A percentile compares a stretch with the other conserved stretches of the same genome.
Conservation (phyloP, 2,113 vertebrate genomes). For the Empidonax alnorum region DNA sequence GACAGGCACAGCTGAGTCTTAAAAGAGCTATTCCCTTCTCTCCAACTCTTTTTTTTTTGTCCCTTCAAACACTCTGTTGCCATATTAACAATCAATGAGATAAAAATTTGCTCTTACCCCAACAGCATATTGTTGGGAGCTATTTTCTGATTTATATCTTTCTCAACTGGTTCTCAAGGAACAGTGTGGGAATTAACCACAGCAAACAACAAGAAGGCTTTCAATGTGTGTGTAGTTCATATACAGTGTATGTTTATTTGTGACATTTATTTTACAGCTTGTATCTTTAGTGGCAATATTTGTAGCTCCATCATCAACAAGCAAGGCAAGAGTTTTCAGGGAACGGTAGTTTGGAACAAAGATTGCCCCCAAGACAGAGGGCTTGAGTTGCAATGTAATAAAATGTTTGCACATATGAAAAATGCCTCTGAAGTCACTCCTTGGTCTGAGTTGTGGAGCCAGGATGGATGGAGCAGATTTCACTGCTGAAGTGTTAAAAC, state of each 20-base stretch:
- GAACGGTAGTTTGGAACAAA: neutral
- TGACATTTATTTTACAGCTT: neutral
- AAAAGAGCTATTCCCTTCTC: conserved; percentile 55
- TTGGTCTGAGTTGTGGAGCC: neutral
- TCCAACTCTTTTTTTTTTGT: neutral
- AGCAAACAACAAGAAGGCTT: neutral
- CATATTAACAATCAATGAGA: conserved; percentile 48
- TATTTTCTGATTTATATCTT: conserved; percentile 30
- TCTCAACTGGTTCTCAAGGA: neutral
- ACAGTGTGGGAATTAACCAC: neutral
- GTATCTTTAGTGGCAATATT: neutral
- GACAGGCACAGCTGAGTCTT: conserved; percentile 60
- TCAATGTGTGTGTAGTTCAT: neutral
- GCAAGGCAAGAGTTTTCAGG: neutral
- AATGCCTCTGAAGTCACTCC: neutral
- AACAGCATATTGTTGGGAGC: neutral
- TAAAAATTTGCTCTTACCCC: conserved; percentile 45
- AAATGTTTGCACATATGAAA: neutral
- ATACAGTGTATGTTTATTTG: neutral
- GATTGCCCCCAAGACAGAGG: neutral
- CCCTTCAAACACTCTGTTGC: conserved; percentile 29
- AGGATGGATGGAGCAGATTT: neutral
- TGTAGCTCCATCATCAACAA: neutral
- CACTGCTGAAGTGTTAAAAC: neutral
- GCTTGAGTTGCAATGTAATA: neutral